phyloP scores from a whole-genome alignment of 2,888 invertebrate species.

The Drosophila longiperda region DNA sequence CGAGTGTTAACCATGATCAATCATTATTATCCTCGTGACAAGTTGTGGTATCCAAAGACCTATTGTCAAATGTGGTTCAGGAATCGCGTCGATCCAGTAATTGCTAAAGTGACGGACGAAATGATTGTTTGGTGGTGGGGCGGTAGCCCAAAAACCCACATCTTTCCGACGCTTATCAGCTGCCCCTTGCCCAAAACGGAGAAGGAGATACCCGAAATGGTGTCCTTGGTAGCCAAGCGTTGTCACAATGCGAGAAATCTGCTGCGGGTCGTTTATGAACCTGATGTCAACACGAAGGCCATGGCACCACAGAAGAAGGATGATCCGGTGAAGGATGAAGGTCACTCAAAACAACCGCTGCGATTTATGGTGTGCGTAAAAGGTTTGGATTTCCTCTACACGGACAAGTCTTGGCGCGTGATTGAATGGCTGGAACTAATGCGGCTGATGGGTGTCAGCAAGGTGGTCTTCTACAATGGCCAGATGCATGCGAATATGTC shows the following conservation, averaged over 20 bases:
- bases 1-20: constrained; percentile 94
- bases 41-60: constrained; percentile 83
- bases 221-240: constrained; percentile 91
- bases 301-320: neutral
- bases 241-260: constrained; percentile 94
- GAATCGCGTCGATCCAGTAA: constrained; percentile 90
- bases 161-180: constrained; percentile 94
- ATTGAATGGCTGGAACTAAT: constrained; percentile 97
- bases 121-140: constrained; percentile 98
- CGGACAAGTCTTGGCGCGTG: constrained; percentile 93
- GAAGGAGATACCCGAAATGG: constrained; percentile 84
- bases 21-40: constrained; percentile 86
- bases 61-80: constrained; percentile 96
- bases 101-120: constrained; percentile 92
- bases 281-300: constrained; percentile 47
- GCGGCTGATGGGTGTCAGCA: constrained; percentile 93
- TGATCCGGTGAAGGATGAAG: neutral
- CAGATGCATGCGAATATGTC: constrained; percentile 95
- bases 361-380: constrained; percentile 52
- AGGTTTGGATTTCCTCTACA: constrained; percentile 95
- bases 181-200: constrained; percentile 90
- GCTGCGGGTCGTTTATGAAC: constrained; percentile 91
- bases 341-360: neutral
- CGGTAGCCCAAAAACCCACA: constrained; percentile 90
- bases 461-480: constrained; percentile 94